Percentiles rank a stretch among this genome's conserved stretches.
Conservation (phyloP, 2,113 vertebrate genomes). For the Carettochelys insculpta region DNA sequence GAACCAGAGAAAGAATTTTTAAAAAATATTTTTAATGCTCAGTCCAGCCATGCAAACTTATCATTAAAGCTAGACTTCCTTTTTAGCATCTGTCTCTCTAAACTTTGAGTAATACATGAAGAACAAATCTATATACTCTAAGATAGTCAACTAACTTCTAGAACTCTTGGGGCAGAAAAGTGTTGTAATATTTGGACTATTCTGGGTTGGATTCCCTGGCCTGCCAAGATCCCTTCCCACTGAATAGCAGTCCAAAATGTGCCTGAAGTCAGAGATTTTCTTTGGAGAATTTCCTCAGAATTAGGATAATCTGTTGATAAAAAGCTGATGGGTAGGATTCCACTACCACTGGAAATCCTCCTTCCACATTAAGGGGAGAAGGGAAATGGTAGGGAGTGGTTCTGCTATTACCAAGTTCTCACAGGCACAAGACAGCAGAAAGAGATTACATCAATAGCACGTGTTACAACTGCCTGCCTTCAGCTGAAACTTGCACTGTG, state of each 20-base stretch:
- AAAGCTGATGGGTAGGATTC: background rate
- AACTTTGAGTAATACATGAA: background rate
- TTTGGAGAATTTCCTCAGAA: background rate
- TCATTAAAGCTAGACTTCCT: background rate
- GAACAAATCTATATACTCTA: background rate
- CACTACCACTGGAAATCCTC: background rate
- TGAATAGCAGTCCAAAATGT: background rate
- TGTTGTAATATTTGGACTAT: rapidly evolving
- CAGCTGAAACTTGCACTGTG: background rate
- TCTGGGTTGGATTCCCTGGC: background rate
- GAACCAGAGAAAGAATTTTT: background rate
- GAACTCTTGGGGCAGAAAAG: background rate
- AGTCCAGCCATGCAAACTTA: background rate
- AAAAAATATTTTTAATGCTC: background rate
- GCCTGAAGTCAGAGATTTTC: background rate
- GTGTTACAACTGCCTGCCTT: background rate
- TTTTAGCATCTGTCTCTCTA: background rate
- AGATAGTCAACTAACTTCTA: background rate
- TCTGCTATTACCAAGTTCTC: background rate
- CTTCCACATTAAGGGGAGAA: background rate
- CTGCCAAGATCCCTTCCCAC: background rate
- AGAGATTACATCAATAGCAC: background rate
- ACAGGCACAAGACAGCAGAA: background rate
- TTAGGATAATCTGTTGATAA: background rate
- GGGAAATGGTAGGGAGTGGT: background rate